Base-by-base conservation (phyloP, 2,113 vertebrate genomes). In the Trematocara variabile region DNA sequence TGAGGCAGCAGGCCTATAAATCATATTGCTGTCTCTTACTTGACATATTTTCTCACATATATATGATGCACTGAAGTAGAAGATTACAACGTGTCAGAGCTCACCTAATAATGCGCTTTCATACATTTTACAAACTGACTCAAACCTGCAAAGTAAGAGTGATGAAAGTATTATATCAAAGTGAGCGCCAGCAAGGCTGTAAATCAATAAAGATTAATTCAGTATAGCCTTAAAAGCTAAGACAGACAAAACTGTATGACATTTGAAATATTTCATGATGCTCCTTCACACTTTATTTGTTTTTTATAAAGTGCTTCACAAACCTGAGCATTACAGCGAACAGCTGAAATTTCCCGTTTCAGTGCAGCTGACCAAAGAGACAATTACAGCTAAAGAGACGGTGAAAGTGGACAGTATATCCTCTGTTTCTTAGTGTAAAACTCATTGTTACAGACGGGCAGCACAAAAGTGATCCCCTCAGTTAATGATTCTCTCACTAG, bases 141-240 rank as follows among this genome's bases (percentile, higher is more conserved):
- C 46, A 48, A 48, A 48, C 7, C 46, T 14, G 13, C 14, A 48
- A 48, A 58, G 6, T 41, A 41, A 22, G 34, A 41, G n/a, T 8
- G 65, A 70, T 44, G 65, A 70, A 5, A n/a, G 20, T 70, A 44
- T 70, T 70, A 70, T 70, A 70, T 37, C 33, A 44, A 70, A 70
- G 20, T 44, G 5, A 70, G 20, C 2, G 0, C 65, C 65, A 25
- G 20, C 22, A 46, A 73, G 22, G 20, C 39, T 46, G 39, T 73
- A 46, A 46, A 44, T 28, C 39, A 28, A 46, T 46, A 6, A 70
- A 70, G 39, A 70, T 70, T 1, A 41, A 44, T 44, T 44, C 7
- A 25, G 22, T 44, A 16, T 16, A 41, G 12, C 0, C 65, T 44
- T 44, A 4, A 70, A 70, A 39, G 0, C 20, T 44, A 12, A 70